These are phyloP conservation scores for Tenthredo scrophulariae DNA, from an alignment of 2,888 invertebrate genomes.

Conservation along the genomic window DNA sequence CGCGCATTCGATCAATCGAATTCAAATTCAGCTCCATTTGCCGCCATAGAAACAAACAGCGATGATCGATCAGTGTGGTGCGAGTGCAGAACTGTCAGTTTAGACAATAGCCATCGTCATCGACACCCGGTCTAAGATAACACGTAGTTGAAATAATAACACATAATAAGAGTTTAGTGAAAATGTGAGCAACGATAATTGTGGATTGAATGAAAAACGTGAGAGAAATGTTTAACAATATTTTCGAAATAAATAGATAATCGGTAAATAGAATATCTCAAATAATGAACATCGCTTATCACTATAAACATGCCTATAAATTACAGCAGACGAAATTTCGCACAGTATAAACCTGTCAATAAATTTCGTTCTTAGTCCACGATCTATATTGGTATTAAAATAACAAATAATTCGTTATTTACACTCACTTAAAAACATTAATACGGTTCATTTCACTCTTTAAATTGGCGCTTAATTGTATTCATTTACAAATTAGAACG, in stretches of 20 bases:
- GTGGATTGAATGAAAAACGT: background rate
- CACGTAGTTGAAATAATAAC: background rate
- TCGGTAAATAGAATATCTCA: background rate
- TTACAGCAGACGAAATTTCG: background rate
- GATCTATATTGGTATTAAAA: background rate
- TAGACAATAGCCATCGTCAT: background rate
- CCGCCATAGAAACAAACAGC: constrained; percentile 6
- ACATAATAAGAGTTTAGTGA: background rate
- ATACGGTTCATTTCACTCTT: background rate
- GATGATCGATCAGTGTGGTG: background rate
- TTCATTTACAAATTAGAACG: background rate
- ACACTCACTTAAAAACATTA: background rate
- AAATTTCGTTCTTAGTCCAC: background rate
- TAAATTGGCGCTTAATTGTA: background rate
- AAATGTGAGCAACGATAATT: background rate
- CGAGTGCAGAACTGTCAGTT: background rate
- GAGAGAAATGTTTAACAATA: background rate
- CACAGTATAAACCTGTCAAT: background rate
- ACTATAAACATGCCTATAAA: background rate
- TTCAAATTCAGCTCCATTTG: background rate
- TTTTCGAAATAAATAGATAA: background rate
- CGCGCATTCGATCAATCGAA: background rate
- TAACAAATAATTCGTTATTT: background rate
- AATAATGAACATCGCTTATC: background rate
- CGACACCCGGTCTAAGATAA: background rate